A percentile compares a stretch with the other conserved stretches of the same genome.
phyloP scores from a whole-genome alignment of 2,113 vertebrate genomes.

The Leptosomus discolor region DNA sequence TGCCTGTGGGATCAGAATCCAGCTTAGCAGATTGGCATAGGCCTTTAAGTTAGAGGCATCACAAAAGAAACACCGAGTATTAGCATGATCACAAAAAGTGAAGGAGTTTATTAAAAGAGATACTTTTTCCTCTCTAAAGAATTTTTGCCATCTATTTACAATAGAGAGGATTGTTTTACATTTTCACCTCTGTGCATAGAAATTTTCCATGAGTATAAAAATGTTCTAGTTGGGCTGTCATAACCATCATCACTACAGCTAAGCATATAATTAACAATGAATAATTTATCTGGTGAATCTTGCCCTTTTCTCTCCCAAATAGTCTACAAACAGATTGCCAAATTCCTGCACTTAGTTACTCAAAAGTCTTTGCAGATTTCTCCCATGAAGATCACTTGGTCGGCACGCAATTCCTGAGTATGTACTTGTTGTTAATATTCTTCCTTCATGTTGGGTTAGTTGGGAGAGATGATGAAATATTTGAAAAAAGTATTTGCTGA shows the following conservation, averaged over 20 bases:
- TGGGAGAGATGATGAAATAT: constrained; percentile 50
- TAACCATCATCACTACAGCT: constrained; percentile 64
- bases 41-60: neutral
- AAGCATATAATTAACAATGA: constrained; percentile 70
- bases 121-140: neutral
- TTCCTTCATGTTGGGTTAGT: constrained; percentile 35
- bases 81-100: neutral
- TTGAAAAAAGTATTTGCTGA: constrained; percentile 59
- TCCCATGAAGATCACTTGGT: constrained; percentile 42
- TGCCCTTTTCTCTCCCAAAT: constrained; percentile 67
- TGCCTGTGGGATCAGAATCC: neutral
- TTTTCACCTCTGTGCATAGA: constrained; percentile 50
- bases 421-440: constrained; percentile 55
- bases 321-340: constrained; percentile 70
- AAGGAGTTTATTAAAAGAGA: neutral
- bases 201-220: constrained; percentile 40
- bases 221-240: constrained; percentile 64
- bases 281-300: constrained; percentile 69
- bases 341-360: constrained; percentile 62
- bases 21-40: neutral
- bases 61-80: neutral
- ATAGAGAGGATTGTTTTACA: constrained; percentile 25
- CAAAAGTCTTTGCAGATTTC: constrained; percentile 56
- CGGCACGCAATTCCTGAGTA: constrained; percentile 15
- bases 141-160: constrained; percentile 36